These are phyloP conservation scores for Hirudinaria manillensis DNA, from an alignment of 2,888 invertebrate genomes.

Conservation along the genomic window DNA sequence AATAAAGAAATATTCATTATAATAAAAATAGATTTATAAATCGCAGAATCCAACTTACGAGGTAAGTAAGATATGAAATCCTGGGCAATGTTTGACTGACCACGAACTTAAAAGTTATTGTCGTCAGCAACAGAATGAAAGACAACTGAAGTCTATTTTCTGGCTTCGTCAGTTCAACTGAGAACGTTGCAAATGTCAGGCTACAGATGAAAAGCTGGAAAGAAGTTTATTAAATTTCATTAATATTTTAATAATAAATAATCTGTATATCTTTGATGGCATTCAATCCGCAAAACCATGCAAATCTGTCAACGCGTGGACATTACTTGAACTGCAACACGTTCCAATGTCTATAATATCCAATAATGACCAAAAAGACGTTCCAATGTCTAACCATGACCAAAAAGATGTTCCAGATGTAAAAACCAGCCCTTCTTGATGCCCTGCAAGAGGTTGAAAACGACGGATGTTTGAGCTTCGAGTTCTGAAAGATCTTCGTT, in stretches of 20 bases:
- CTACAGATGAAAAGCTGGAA: constrained; percentile 44
- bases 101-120: constrained; percentile 45
- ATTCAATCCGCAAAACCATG: not conserved
- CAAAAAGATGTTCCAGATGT: constrained; percentile 43
- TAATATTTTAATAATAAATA: constrained; percentile 11
- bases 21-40: no score
- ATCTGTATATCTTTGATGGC: not conserved
- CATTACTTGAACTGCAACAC: not conserved
- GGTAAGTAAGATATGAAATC: constrained; percentile 44
- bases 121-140: constrained; percentile 43
- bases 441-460: constrained; percentile 42
- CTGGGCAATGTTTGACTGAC: constrained; percentile 43
- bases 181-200: constrained; percentile 43
- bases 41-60: constrained; percentile 40
- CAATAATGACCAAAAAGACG: no score
- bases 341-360: no score
- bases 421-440: constrained; percentile 42
- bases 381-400: constrained; percentile 42
- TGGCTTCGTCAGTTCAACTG: constrained; percentile 41
- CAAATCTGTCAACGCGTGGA: not conserved
- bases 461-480: constrained; percentile 41
- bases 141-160: constrained; percentile 44
- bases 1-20: no score
- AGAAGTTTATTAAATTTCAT: not conserved
- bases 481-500: constrained; percentile 41